Evolutionary conservation across 2,797 vertebrate genomes (phyloP).

Genomic region (Darevskia mixta): DNA sequence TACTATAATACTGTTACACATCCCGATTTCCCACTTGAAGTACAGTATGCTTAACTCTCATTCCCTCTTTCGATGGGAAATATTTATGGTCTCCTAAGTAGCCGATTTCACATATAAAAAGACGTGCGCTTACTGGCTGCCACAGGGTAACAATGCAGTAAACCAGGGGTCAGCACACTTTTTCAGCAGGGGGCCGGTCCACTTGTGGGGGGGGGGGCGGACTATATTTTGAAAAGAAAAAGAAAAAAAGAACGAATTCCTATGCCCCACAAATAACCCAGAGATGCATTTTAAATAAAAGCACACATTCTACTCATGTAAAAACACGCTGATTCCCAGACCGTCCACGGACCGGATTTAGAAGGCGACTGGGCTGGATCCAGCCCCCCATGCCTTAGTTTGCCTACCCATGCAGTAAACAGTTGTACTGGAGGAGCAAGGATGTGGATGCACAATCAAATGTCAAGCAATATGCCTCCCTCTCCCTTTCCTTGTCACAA

Average conservation of each 20-base stretch:
- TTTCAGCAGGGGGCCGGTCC: no score
- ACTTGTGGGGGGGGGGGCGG: no score
- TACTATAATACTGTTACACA: not conserved
- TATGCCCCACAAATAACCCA: no score
- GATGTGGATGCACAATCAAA: not conserved
- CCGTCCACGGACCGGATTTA: no score
- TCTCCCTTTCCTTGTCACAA: not conserved
- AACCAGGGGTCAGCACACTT: no score
- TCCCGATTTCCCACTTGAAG: not conserved
- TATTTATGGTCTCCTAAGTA: not conserved
- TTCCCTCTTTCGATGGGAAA: not conserved
- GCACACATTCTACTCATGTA: no score
- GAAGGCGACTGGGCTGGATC: no score
- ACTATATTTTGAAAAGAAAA: no score
- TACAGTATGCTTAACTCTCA: fast-evolving
- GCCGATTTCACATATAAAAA: not conserved
- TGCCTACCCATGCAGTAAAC: not conserved
- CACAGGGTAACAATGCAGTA: not conserved
- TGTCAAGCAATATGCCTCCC: not conserved
- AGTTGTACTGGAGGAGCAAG: not conserved
- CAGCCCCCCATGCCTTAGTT: no score
- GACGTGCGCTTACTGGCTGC: not conserved
- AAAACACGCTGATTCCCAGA: no score
- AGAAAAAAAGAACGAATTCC: no score
- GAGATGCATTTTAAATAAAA: no score